These are phyloP conservation scores for Idaea straminata DNA, from an alignment of 2,888 invertebrate genomes.

Conservation along the genomic window DNA sequence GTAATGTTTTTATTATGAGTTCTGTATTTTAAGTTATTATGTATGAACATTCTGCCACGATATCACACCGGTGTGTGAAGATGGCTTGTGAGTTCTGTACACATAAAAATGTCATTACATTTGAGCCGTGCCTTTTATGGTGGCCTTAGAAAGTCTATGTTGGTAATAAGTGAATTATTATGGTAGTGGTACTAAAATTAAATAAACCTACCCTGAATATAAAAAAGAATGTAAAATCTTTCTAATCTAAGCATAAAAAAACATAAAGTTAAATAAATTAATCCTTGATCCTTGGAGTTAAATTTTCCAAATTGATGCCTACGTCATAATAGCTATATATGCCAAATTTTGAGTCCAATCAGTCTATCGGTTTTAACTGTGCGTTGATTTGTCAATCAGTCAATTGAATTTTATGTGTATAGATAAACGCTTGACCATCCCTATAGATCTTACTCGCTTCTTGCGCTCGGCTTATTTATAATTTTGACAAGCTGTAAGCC, in stretches of 20 bases:
- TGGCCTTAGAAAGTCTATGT: conserved; percentile 26
- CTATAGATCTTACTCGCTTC: too few relatives aligned
- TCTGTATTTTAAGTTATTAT: not conserved
- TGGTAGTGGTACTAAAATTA: not conserved
- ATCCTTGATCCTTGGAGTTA: too few relatives aligned
- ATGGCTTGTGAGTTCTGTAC: not conserved
- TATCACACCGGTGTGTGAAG: not conserved
- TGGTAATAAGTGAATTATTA: conserved; percentile 12
- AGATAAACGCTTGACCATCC: too few relatives aligned
- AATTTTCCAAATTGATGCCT: too few relatives aligned
- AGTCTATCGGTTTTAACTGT: too few relatives aligned
- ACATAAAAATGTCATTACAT: conserved; percentile 29
- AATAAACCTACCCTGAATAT: conserved; percentile 8
- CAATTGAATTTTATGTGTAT: too few relatives aligned
- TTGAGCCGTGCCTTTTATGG: conserved; percentile 20
- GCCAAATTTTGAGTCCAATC: too few relatives aligned
- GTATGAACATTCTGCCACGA: not conserved
- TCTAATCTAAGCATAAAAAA: too few relatives aligned
- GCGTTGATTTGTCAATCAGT: too few relatives aligned
- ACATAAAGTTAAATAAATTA: too few relatives aligned
- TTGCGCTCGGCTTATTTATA: not conserved
- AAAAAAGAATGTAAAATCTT: conserved; percentile 6
- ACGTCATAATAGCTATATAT: too few relatives aligned
- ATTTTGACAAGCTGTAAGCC: not conserved
- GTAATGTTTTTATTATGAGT: not conserved